A percentile compares a stretch with the other conserved stretches of the same genome.
These are phyloP conservation scores for Ferrisia virgata DNA, from an alignment of 2,888 invertebrate species.

Conservation along the genomic window DNA sequence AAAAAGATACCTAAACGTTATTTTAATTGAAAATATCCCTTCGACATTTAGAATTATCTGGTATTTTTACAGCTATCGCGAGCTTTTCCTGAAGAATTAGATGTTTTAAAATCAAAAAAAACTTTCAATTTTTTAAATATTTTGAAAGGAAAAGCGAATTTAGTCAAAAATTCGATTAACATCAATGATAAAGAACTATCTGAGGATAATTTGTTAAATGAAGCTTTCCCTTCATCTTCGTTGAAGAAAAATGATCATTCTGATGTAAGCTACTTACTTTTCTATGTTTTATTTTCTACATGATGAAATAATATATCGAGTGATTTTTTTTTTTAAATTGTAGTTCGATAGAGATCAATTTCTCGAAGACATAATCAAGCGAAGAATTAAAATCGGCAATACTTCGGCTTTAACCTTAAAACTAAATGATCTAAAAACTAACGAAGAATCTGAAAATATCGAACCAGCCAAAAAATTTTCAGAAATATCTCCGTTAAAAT, in stretches of 20 bases:
- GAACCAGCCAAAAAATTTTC: background rate
- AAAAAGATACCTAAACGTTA: background rate
- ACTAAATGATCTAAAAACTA: background rate
- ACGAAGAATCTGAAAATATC: background rate
- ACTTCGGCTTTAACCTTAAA: background rate
- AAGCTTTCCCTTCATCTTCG: background rate
- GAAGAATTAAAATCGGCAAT: background rate
- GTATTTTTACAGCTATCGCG: background rate
- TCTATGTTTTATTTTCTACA: background rate
- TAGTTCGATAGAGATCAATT: background rate
- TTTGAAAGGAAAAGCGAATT: slow-evolving; percentile 33
- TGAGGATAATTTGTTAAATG: background rate
- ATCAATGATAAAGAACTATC: background rate
- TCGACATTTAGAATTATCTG: too few relatives aligned
- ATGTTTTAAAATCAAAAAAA: background rate
- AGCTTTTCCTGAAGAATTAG: background rate
- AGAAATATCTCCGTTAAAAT: background rate
- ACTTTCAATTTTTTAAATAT: slow-evolving; percentile 32
- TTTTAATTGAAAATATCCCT: too few relatives aligned
- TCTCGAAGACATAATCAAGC: background rate
- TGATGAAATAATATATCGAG: background rate
- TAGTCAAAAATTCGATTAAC: background rate
- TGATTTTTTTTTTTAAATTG: background rate
- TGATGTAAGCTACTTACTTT: background rate
- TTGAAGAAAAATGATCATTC: background rate